Percentiles rank a stretch among this genome's conserved stretches.
Conservation (phyloP, 2,113 vertebrate genomes). For the Nannospalax galili region DNA sequence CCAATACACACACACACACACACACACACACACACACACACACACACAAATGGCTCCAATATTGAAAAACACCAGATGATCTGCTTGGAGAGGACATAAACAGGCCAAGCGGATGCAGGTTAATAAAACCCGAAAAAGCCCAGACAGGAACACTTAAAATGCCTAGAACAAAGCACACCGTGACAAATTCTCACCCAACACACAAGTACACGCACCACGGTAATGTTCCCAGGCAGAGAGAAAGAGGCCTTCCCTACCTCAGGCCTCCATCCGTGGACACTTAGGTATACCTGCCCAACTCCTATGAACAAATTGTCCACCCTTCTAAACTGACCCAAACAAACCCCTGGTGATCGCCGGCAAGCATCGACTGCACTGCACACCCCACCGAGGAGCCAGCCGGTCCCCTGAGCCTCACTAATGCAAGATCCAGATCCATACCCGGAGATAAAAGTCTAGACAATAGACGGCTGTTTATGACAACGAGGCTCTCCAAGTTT, state of each 20-base stretch:
- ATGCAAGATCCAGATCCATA: constrained; percentile 79
- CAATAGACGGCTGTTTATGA: constrained; percentile 81
- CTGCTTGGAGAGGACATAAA: constrained; percentile 66
- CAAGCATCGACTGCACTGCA: not conserved
- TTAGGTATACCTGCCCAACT: constrained; percentile 55
- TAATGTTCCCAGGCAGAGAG: constrained; percentile 58
- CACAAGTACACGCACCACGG: constrained; percentile 63
- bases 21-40: no score
- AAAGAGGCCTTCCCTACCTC: constrained; percentile 3
- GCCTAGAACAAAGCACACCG: constrained; percentile 75
- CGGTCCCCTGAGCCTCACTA: constrained; percentile 69
- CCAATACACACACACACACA: constrained; percentile 41
- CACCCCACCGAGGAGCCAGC: constrained; percentile 40
- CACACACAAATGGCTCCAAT: not conserved
- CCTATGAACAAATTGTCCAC: constrained; percentile 12
- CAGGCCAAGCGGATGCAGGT: constrained; percentile 73
- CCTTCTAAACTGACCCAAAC: constrained; percentile 8
- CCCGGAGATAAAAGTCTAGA: constrained; percentile 81
- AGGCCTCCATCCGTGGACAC: not conserved
- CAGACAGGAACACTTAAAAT: constrained; percentile 80
- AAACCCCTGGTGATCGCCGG: not conserved
- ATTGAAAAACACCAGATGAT: constrained; percentile 78
- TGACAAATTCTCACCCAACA: constrained; percentile 77
- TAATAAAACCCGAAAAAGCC: constrained; percentile 76
- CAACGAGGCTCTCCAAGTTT: constrained; percentile 75